Base-by-base conservation (phyloP, 2,888 invertebrate species). In the Gymnoscelis rufifasciata region DNA sequence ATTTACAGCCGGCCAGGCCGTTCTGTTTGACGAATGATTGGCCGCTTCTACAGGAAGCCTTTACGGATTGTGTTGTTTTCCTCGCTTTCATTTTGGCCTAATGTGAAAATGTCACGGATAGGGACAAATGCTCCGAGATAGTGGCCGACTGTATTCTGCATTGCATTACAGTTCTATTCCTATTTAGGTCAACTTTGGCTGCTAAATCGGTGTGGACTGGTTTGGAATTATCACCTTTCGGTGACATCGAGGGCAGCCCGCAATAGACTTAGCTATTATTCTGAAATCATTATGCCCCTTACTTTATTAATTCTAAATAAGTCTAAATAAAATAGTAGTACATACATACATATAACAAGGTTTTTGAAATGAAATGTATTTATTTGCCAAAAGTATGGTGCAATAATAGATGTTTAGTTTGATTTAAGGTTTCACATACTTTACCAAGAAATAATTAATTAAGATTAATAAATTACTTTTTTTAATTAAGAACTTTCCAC, bases 1-100 rank as follows among this genome's bases (percentile, higher is more conserved):
- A 84, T 82, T 83, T 83, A 84, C 83, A 74, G 67, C 75, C 71
- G 73, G 71, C 73, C 74, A 73, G 70, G 59, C 68, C 70, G 73
- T 64, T 63, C 60, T 71, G 78, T 77, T 80, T 84, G 86, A 83
- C 84, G 84, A 79, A 83, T 83, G 83, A 81, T 81, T 81, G 79
- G 78, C 81, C 83, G 75, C 75, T 69, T 68, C 64, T 68, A 68
- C 71, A 67, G 68, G 68, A 68, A 71, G 68, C 69, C 73, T 71
- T 69, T 63, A 68, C 68, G 69, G 61, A 66, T 68, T 71, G 69
- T 74, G 72, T 76, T 74, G 74, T 72, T 74, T 73, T 69, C 62
- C 67, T 59, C 60, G 54, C 60, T 63, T 64, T 64, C 54, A 51
- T 54, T 54, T 51, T 49, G 51, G 36, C 51, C 52, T 58, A 58